Evolutionary conservation across 2,797 vertebrate species (phyloP), one percentile per base, ranked within the genome.

Genomic region (Mastacembelus armatus): DNA sequence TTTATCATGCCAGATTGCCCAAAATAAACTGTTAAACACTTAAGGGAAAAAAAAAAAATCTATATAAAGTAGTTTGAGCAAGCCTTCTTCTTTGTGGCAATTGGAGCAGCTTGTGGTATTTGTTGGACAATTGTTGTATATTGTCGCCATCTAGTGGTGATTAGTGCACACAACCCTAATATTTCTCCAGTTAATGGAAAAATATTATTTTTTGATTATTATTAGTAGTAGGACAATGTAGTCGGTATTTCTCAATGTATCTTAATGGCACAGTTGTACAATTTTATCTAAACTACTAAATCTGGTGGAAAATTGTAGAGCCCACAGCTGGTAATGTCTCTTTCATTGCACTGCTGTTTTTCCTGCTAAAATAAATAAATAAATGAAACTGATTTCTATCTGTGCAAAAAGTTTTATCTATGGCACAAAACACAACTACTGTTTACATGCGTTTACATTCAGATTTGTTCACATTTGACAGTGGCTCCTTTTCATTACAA

Each of bases 141-240:
- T 5, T 80, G 71, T 66, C 66, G 35, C 87, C 84, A 81, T 71
- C 89, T 88, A 63, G 78, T 85, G 88, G 81, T 10, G 0, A 24
- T 16, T 1, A 21, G 14, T 5, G 11, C 9, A 5, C 7, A 64
- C n/a, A n/a, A n/a, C n/a, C n/a, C n/a, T n/a, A n/a, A n/a, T n/a
- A n/a, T n/a, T n/a, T n/a, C n/a, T n/a, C n/a, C n/a, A n/a, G n/a
- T n/a, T n/a, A n/a, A n/a, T n/a, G n/a, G n/a, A n/a, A n/a, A n/a
- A n/a, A n/a, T n/a, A n/a, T n/a, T n/a, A n/a, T n/a, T n/a, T n/a
- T n/a, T n/a, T n/a, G n/a, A n/a, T n/a, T n/a, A n/a, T n/a, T n/a
- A n/a, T n/a, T n/a, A n/a, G n/a, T n/a, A n/a, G n/a, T n/a, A n/a
- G n/a, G n/a, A n/a, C n/a, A n/a, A n/a, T n/a, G n/a, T n/a, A n/a